Conservation (phyloP, 2,888 invertebrate genomes). For the Andrena minutula region DNA sequence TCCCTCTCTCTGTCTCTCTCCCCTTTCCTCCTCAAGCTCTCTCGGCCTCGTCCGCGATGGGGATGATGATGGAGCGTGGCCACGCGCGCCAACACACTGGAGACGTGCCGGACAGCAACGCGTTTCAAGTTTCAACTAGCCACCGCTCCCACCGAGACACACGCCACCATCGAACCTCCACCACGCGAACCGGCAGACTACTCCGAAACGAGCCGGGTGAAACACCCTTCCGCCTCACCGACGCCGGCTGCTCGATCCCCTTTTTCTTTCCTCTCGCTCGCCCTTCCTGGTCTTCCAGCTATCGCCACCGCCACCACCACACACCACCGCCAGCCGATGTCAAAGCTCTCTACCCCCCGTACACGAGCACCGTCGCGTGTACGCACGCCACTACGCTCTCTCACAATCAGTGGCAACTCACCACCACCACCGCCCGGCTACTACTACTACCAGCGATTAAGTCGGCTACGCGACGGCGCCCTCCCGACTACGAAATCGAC, state of each 20-base stretch:
- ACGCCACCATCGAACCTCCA: conserved; percentile 66
- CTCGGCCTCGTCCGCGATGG: background rate
- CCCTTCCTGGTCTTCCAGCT: conserved; percentile 7
- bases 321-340: conserved; percentile 29
- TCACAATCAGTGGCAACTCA: background rate
- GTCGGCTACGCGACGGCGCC: conserved; percentile 61
- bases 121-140: conserved; percentile 5
- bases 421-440: conserved; percentile 45
- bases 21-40: background rate
- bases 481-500: conserved; percentile 66
- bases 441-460: conserved; percentile 64
- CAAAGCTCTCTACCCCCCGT: conserved; percentile 21
- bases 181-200: conserved; percentile 77
- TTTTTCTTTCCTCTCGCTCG: conserved; percentile 4
- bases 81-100: background rate
- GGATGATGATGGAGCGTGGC: background rate
- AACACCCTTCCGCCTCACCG: conserved; percentile 64
- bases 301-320: conserved; percentile 35
- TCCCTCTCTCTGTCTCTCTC: conserved; percentile 9
- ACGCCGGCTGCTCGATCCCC: conserved; percentile 70
- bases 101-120: conserved; percentile 2
- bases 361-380: conserved; percentile 52
- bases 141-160: conserved; percentile 19
- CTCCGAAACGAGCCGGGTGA: conserved; percentile 50
- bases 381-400: conserved; percentile 62